A percentile compares a stretch with the other conserved stretches of the same genome.
These are phyloP conservation scores for Lindbergichthys nudifrons DNA, from an alignment of 2,797 vertebrate genomes.

Conservation along the genomic window DNA sequence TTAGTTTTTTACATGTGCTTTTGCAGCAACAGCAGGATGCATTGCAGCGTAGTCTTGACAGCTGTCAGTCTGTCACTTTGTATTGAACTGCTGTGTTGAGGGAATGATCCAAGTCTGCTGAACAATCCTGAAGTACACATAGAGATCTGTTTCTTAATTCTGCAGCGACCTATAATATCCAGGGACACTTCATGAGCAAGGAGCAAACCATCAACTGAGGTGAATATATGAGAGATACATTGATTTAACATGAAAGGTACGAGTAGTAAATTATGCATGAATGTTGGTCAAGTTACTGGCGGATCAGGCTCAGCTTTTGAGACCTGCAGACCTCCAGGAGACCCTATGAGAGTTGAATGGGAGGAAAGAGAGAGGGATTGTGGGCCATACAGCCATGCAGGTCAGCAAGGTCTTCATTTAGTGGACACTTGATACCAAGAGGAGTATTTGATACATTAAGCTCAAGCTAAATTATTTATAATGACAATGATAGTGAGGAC, in stretches of 20 bases:
- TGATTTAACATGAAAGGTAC: too few species aligned
- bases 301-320: background rate
- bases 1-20: background rate
- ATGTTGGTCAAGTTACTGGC: too few species aligned
- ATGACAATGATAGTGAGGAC: background rate
- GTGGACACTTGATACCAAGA: background rate
- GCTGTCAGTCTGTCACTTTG: slow-evolving; percentile 17
- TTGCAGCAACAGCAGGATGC: slow-evolving; percentile 21
- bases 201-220: background rate
- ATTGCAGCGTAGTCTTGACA: slow-evolving; percentile 8
- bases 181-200: background rate
- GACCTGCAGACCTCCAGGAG: background rate
- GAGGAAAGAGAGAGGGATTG: background rate
- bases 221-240: too few species aligned
- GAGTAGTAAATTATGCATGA: too few species aligned
- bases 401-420: background rate
- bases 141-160: slow-evolving; percentile 16
- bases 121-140: background rate
- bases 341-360: background rate
- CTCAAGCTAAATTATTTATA: background rate
- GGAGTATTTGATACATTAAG: background rate
- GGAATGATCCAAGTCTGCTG: background rate
- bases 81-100: slow-evolving; percentile 1
- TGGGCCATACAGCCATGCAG: background rate
- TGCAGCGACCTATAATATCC: slow-evolving; percentile 7